Percentiles rank a stretch among this genome's conserved stretches.
phyloP scores from a whole-genome alignment of 2,113 vertebrate genomes.

The Saiga tatarica region DNA sequence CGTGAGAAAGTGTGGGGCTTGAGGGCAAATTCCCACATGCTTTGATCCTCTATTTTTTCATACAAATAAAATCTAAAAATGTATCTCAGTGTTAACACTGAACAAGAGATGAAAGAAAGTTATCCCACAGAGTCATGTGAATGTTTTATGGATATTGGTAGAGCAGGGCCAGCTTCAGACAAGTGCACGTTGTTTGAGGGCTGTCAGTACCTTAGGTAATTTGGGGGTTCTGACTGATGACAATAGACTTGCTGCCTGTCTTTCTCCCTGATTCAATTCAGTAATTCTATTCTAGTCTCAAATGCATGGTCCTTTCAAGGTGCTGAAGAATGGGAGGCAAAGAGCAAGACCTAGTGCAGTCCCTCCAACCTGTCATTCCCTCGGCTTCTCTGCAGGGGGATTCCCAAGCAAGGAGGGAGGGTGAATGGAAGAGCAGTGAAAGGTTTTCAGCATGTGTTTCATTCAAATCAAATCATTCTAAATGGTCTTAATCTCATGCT shows the following conservation, averaged over 20 bases:
- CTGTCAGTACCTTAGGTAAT: background rate
- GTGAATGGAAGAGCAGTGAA: background rate
- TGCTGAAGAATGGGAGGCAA: background rate
- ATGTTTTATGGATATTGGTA: too few relatives aligned
- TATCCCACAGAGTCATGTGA: too few relatives aligned
- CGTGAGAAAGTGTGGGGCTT: fast-evolving
- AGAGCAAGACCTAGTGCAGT: background rate
- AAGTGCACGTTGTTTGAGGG: too few relatives aligned
- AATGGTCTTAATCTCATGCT: background rate
- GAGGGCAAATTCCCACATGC: too few relatives aligned
- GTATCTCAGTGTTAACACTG: background rate
- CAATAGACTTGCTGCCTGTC: background rate
- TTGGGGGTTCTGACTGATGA: background rate
- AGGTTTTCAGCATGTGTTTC: too few relatives aligned
- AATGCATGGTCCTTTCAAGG: background rate
- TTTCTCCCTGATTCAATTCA: background rate
- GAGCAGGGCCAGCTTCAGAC: background rate
- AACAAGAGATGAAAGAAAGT: background rate
- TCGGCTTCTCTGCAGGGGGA: background rate
- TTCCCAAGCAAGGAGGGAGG: background rate
- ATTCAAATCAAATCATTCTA: background rate
- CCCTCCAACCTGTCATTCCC: background rate
- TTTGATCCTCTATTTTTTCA: background rate
- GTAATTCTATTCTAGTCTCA: background rate
- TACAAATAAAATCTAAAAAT: background rate